Evolutionary conservation across 30 jellyfish, hydroid and myxozoan species (phyloP), one percentile per base, ranked within the genome.

Genomic region (Phacellophora camtschatica): DNA sequence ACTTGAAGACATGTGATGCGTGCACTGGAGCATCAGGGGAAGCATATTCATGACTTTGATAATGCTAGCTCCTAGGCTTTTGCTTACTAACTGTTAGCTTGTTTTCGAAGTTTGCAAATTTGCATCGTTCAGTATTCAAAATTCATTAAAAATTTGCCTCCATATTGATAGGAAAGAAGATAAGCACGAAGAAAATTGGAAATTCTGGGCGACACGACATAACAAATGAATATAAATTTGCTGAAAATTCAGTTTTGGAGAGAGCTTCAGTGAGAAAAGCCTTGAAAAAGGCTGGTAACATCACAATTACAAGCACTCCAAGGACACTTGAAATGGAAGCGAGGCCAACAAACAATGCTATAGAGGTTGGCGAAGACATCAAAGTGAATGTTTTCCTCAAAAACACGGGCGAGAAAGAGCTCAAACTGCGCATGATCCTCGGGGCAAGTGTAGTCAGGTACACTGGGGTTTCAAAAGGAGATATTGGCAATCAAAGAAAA

Each of bases 171-270:
- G 97, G 97, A 12, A 77, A 85, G 74, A 74, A 70, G n/a, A 87
- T 90, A 31, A 84, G 96, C 75, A 87, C 97, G 2, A 94, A 94
- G 46, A 92, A 91, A 7, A 94, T 94, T 39, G 99, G 99, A 8
- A 70, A 33, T 19, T 36, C 31, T 45, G 81, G 41, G 35, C 49
- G 95, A 34, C 64, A 87, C 25, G 99, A 94, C 83, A 83, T 94
- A 20, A 87, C 96, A 25, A 46, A 77, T 12, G 90, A 59, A 1
- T 94, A 94, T 85, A 94, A 94, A 58, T 87, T 78, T 70, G 69
- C 91, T 1, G 99, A 94, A 42, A 84, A 84, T 18, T 85, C 96
- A 4, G 82, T 81, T 1, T 90, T 77, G 1, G 97, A 87, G 76
- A 69, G 94, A 46, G 85, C 92, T 2, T 79, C 96, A 50, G 97